Base-by-base conservation (phyloP, 2,797 vertebrate genomes). In the Gobio occitaniae region DNA sequence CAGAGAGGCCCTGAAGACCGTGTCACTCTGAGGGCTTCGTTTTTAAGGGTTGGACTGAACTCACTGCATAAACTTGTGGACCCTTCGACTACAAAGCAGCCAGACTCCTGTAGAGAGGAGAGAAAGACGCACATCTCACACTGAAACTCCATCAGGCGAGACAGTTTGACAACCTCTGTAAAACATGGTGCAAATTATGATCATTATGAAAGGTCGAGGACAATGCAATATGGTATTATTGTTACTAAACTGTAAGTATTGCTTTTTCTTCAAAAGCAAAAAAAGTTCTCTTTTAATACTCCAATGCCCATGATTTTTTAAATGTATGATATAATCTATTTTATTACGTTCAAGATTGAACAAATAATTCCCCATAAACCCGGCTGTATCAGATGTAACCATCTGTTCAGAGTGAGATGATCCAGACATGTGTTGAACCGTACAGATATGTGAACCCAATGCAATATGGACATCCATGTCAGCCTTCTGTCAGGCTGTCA, bases 381-480 rank as follows among this genome's bases (percentile, higher is more conserved):
- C 32, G 66, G 82, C 86, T 32, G 59, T 78, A 85, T 79, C 87
- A 90, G 19, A 89, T 86, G 1, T 19, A 88, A 87, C 92, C 92
- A 93, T 93, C 92, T 94, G 92, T 85, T 92, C 86, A 80, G 83
- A 91, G 86, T 88, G 91, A 92, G 90, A 91, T 86, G 85, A 92
- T 93, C 88, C 91, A 89, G 87, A 32, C 87, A 80, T 85, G 89
- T 89, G 89, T 88, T 88, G 87, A 87, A 89, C 90, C 88, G 83
- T 80, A 89, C 3, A 86, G 82, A 82, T 63, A 92, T 90, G 89
- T 87, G 83, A 16, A 83, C 79, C 86, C 72, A 52, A 69, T 80
- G 86, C 90, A 92, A 90, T 86, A 88, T 88, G 88, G 86, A 41
- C 89, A 87, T 81, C 68, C 81, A 65, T 71, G 86, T 44, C 70